phyloP scores from a whole-genome alignment of 2,797 vertebrate species.

The Lutjanus campechanus region DNA sequence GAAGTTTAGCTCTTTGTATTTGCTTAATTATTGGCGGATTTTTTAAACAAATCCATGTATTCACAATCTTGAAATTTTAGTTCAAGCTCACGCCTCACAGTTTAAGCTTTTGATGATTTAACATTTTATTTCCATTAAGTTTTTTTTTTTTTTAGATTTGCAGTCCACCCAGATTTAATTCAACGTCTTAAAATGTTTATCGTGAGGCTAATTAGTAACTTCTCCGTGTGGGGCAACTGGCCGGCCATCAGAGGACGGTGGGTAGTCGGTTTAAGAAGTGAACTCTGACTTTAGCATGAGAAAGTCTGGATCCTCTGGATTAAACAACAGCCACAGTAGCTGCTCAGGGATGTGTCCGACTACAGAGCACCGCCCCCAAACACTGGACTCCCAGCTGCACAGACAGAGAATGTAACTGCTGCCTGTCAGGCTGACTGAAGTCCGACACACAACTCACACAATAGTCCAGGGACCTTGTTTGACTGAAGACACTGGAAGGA shows the following conservation, averaged over 20 bases:
- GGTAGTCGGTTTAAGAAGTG: conserved; percentile 7
- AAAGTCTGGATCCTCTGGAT: conserved; percentile 8
- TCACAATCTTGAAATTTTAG: neutral
- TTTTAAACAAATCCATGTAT: neutral
- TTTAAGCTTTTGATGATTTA: neutral
- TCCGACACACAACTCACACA: conserved; percentile 23
- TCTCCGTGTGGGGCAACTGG: neutral
- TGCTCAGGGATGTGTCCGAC: conserved; percentile 46
- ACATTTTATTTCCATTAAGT: neutral
- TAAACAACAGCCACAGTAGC: conserved; percentile 36
- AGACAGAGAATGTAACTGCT: conserved; percentile 5
- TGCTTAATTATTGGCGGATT: too few relatives aligned
- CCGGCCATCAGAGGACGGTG: neutral
- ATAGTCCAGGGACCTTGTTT: neutral
- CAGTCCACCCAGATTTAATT: neutral
- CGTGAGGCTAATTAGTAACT: neutral
- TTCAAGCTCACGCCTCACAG: neutral
- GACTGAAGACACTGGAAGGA: conserved; percentile 2
- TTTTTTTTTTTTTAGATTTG: neutral
- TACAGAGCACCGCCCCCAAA: conserved; percentile 69
- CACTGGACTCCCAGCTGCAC: conserved; percentile 35
- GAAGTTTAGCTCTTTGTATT: neutral
- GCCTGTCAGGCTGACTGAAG: conserved; percentile 55
- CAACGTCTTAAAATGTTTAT: neutral
- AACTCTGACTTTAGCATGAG: neutral